Percentiles rank a stretch among this genome's conserved stretches.
These are phyloP conservation scores for Cynodonichthys magdalenae DNA, from an alignment of 2,797 vertebrate species.

Conservation along the genomic window DNA sequence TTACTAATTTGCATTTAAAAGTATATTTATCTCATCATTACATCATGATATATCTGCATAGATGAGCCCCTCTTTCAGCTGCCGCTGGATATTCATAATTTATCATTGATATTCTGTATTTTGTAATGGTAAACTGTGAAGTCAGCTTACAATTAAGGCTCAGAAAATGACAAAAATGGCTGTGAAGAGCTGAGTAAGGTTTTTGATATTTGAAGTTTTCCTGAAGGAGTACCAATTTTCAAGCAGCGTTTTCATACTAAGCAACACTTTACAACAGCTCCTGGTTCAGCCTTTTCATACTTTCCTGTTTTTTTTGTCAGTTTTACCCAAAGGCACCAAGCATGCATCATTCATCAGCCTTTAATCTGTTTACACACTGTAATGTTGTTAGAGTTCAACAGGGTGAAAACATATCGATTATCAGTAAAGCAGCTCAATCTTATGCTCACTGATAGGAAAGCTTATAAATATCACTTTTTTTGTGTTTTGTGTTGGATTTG, in stretches of 20 bases:
- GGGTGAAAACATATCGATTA: neutral
- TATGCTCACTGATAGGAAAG: neutral
- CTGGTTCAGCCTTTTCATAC: neutral
- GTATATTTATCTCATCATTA: too few relatives aligned
- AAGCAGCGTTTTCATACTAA: neutral
- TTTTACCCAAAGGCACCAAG: neutral
- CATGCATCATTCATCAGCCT: neutral
- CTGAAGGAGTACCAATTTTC: neutral
- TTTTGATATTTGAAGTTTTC: too few relatives aligned
- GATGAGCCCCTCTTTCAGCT: too few relatives aligned
- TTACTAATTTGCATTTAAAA: too few relatives aligned
- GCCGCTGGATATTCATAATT: too few relatives aligned
- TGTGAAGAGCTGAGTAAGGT: too few relatives aligned
- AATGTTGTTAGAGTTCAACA: conserved; percentile 4
- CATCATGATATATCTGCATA: too few relatives aligned
- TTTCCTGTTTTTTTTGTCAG: neutral
- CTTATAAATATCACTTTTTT: neutral
- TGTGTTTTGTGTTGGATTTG: neutral
- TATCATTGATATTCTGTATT: too few relatives aligned
- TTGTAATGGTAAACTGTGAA: too few relatives aligned
- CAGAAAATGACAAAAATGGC: neutral
- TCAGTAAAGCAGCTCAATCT: neutral
- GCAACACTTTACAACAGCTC: neutral
- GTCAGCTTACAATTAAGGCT: too few relatives aligned
- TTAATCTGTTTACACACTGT: conserved; percentile 13